Evolutionary conservation across 2,888 invertebrate species (phyloP).

Genomic region (Leptopilina drosophilae): DNA sequence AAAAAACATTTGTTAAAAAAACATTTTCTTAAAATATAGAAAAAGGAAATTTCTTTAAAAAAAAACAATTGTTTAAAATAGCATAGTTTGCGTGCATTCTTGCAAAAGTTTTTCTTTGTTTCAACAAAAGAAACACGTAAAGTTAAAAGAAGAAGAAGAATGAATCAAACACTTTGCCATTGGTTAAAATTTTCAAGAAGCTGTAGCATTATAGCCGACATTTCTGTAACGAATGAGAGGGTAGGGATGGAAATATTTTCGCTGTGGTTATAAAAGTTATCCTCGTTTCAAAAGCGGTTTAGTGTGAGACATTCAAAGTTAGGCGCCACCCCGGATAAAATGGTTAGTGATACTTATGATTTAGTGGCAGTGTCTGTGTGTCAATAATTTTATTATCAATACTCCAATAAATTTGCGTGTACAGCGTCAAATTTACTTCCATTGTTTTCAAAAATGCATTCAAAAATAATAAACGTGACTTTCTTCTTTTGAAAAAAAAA

Average conservation of each 20-base stretch:
- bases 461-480: too few relatives aligned
- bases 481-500: too few relatives aligned
- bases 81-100: too few relatives aligned
- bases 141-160: background rate
- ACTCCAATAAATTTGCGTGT: background rate
- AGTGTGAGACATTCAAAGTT: constrained; percentile 63
- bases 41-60: too few relatives aligned
- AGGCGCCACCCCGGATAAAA: constrained; percentile 39
- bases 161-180: constrained; percentile 47
- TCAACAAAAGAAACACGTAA: background rate
- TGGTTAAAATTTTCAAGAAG: constrained; percentile 64
- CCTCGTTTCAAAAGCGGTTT: constrained; percentile 60
- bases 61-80: too few relatives aligned
- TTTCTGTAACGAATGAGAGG: constrained; percentile 1
- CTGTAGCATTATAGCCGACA: constrained; percentile 69
- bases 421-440: background rate
- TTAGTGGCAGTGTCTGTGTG: background rate
- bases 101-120: too few relatives aligned
- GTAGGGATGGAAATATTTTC: constrained; percentile 55
- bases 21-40: too few relatives aligned
- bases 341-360: constrained; percentile 50
- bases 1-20: too few relatives aligned
- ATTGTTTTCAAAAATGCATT: too few relatives aligned
- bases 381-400: background rate
- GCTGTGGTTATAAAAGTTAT: constrained; percentile 73